Evolutionary conservation across 1,140 invertebrate species (phyloP).

Genomic region (Schlechtendalia chinensis): DNA sequence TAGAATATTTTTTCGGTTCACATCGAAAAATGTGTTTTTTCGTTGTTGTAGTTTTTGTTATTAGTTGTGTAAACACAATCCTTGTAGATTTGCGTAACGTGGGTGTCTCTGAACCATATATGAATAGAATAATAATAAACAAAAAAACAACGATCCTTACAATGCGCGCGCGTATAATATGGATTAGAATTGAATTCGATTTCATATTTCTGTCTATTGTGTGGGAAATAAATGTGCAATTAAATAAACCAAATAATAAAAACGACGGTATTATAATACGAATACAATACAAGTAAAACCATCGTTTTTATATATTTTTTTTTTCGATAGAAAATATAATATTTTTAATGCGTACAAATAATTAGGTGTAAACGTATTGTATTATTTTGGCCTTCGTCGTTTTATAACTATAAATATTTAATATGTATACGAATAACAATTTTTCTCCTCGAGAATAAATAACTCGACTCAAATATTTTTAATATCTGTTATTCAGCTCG

Average conservation of each 20-base stretch:
- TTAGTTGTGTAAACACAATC: background rate
- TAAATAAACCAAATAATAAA: background rate
- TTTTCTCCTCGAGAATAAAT: background rate
- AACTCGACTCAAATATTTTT: background rate
- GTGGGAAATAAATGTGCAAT: background rate
- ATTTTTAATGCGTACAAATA: background rate
- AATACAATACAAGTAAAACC: background rate
- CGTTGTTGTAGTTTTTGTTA: background rate
- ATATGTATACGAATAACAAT: background rate
- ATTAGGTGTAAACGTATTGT: background rate
- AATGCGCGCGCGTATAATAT: background rate
- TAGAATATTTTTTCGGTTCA: background rate
- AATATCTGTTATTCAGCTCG: background rate
- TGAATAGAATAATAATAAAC: no score
- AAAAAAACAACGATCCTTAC: background rate
- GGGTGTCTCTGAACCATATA: background rate
- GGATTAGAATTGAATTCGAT: background rate
- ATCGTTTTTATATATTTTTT: background rate
- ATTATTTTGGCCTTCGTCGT: slow-evolving; percentile 18
- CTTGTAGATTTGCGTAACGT: slow-evolving; percentile 8
- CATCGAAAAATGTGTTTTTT: background rate
- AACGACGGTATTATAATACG: background rate
- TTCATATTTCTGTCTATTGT: slow-evolving; percentile 5
- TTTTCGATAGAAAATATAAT: background rate
- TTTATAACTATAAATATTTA: background rate